Evolutionary conservation across 2,888 invertebrate species (phyloP).

Genomic region (Nomada fucata): DNA sequence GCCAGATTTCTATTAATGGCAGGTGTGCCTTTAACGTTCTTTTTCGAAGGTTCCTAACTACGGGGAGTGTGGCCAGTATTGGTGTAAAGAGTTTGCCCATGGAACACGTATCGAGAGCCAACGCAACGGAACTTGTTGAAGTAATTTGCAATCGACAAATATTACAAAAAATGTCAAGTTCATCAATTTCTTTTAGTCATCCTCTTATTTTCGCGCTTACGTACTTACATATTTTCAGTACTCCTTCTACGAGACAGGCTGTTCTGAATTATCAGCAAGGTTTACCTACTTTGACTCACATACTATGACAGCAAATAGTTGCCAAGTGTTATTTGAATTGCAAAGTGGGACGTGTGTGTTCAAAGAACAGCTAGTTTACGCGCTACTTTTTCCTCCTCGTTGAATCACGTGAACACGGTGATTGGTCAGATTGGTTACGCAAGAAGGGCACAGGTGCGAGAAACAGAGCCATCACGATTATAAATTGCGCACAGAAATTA

Average conservation of each 20-base stretch:
- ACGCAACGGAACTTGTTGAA: too few relatives aligned
- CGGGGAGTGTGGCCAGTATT: too few relatives aligned
- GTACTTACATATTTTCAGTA: not conserved
- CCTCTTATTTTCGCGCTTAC: not conserved
- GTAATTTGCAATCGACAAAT: not conserved
- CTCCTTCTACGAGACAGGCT: not conserved
- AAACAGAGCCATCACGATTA: not conserved
- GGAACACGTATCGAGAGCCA: too few relatives aligned
- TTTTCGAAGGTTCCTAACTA: too few relatives aligned
- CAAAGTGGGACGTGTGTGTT: conserved; percentile 21
- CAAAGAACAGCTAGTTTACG: conserved; percentile 18
- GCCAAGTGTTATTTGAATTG: conserved; percentile 32
- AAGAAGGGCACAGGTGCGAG: conserved; percentile 6
- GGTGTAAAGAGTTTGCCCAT: too few relatives aligned
- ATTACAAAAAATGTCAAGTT: not conserved
- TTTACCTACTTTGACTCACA: not conserved
- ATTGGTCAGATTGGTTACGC: conserved; percentile 15
- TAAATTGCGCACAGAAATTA: not conserved
- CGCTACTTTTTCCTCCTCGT: not conserved
- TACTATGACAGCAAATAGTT: not conserved
- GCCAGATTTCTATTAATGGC: too few relatives aligned
- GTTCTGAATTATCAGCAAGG: not conserved
- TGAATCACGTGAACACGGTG: not conserved
- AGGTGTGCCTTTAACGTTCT: too few relatives aligned
- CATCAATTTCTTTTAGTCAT: not conserved